Evolutionary conservation across 1,140 invertebrate genomes (phyloP), one percentile per base, ranked within the genome.

Genomic region (Penaeus chinensis): DNA sequence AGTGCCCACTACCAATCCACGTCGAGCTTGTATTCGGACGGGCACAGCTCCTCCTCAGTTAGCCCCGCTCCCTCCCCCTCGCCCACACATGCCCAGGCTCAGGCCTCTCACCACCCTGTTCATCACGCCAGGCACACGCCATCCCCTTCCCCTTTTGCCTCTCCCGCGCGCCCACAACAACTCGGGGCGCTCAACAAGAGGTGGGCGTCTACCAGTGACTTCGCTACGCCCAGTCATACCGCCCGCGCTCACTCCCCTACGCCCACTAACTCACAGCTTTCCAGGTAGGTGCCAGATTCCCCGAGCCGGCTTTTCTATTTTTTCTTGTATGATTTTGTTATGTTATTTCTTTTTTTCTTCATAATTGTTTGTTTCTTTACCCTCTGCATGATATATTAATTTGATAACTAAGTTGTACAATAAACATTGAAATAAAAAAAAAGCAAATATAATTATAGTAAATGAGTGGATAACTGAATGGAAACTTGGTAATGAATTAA

Each of bases 131-230:
- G 63, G 91, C 93, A 90, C 82, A 78, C 61, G 79, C 89, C 60
- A 89, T 89, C 82, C 84, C 79, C 66, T 71, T 89, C 66, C 65
- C 42, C 65, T 80, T 88, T 47, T 66, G 87, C 83, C 90, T 89
- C 79, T 60, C 89, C 83, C 76, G 85, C 89, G 85, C 90, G 91
- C 81, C 84, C 91, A 91, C 89, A 86, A 90, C 79, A 89, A 90
- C 82, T 90, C 89, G 76, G 91, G 87, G 82, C 90, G 89, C 61
- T 91, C 37, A 83, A 82, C 77, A 97, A 97, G 93, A 93, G 96
- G 85, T 97, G 96, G 96, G 96, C 94, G 90, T 96, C 96, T 7
- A 96, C 96, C 0, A 95, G 95, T 65, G 96, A 97, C 92, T 97
- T 96, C 91, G 93, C 92, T 32, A 92, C 93, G 91, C 93, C 92